A percentile compares a stretch with the other conserved stretches of the same genome.
Evolutionary conservation across 1,140 invertebrate species (phyloP).

Genomic region (Rhynchophorus ferrugineus): DNA sequence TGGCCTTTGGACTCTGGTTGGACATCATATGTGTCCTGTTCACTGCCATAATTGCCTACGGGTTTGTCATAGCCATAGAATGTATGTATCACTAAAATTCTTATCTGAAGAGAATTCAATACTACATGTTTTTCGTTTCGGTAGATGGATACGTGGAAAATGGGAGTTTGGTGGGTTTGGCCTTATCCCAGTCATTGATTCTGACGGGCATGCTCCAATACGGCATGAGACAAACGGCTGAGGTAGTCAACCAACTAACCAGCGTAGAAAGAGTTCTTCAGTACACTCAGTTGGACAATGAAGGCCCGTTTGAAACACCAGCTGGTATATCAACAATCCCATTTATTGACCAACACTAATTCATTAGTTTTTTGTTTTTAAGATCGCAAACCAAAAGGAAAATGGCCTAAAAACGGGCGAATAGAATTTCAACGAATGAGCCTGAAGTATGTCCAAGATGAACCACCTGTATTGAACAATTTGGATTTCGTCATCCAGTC

Average conservation of each 20-base stretch:
- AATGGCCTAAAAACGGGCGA: slow-evolving; percentile 32
- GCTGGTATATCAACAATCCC: slow-evolving; percentile 40
- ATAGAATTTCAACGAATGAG: slow-evolving; percentile 59
- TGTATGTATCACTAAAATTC: too few relatives aligned
- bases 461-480: slow-evolving; percentile 61
- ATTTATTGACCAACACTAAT: slow-evolving; percentile 3
- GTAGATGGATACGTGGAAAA: slow-evolving; percentile 20
- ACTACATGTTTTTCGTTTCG: too few relatives aligned
- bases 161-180: slow-evolving; percentile 64
- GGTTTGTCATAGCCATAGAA: slow-evolving; percentile 54
- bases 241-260: slow-evolving; percentile 78
- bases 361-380: slow-evolving; percentile 2
- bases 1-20: slow-evolving; percentile 74
- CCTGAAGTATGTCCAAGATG: slow-evolving; percentile 55
- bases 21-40: slow-evolving; percentile 65
- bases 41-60: slow-evolving; percentile 60
- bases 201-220: slow-evolving; percentile 81
- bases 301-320: slow-evolving; percentile 42
- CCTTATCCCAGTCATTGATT: slow-evolving; percentile 74
- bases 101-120: too few relatives aligned
- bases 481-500: slow-evolving; percentile 53
- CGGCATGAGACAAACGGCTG: slow-evolving; percentile 73
- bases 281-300: slow-evolving; percentile 59
- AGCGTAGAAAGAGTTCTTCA: slow-evolving; percentile 72
- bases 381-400: slow-evolving; percentile 18